A percentile compares a stretch with the other conserved stretches of the same genome.
phyloP scores from a whole-genome alignment of 37 sponge, comb jelly and placozoan genomes.

The Diacarnus erythraeanus region DNA sequence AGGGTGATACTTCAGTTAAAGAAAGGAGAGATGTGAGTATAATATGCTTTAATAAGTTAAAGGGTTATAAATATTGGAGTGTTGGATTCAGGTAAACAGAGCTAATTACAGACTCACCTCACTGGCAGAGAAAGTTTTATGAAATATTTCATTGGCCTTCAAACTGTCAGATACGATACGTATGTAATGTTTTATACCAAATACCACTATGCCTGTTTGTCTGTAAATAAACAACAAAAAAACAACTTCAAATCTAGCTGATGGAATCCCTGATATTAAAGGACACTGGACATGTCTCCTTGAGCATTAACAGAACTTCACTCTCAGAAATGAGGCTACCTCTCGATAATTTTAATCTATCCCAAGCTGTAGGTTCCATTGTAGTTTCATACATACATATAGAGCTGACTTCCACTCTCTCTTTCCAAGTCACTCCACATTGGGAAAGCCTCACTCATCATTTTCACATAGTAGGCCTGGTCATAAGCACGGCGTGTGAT shows the following conservation, averaged over 20 bases:
- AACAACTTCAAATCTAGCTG: no score
- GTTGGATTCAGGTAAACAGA: neutral
- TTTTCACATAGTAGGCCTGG: slow-evolving; percentile 49
- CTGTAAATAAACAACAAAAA: slow-evolving; percentile 41
- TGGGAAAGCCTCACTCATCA: slow-evolving; percentile 80
- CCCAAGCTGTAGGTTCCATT: no score
- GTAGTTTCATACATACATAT: slow-evolving; percentile 32
- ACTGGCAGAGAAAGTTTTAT: slow-evolving; percentile 39
- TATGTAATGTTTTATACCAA: slow-evolving; percentile 34
- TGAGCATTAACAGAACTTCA: no score
- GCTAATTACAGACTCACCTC: slow-evolving; percentile 16
- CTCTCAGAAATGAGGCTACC: no score
- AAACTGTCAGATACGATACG: slow-evolving; percentile 1
- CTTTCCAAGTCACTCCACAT: slow-evolving; percentile 78
- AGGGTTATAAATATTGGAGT: no score
- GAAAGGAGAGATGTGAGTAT: no score
- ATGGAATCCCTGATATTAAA: no score
- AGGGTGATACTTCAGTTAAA: no score
- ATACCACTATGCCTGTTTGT: slow-evolving; percentile 50
- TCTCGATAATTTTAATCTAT: no score
- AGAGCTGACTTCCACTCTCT: slow-evolving; percentile 52
- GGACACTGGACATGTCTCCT: no score
- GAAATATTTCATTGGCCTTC: neutral
- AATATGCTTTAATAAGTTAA: no score
- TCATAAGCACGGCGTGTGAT: slow-evolving; percentile 71